Base-by-base conservation (phyloP, 2,888 invertebrate species). In the Anticlea derivata region DNA sequence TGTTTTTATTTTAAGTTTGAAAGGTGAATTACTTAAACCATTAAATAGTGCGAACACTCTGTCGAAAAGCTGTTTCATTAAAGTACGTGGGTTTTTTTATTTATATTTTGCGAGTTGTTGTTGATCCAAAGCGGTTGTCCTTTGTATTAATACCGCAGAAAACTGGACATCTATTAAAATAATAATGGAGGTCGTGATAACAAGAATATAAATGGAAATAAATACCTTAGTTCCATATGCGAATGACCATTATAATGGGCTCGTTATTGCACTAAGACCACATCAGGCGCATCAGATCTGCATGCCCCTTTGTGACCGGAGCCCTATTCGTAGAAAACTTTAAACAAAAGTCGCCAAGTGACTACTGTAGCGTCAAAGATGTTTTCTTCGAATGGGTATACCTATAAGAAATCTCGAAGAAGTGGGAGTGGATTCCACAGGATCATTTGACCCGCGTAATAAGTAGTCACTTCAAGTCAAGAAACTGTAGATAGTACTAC, bases 231-330 rank as follows among this genome's bases (percentile, higher is more conserved):
- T 62, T 68, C 65, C 62, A 64, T 63, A 58, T 57, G 65, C 61
- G 57, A 61, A 71, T 74, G 68, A 64, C 63, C 66, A 73, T 74
- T 71, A 56, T 64, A 71, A 74, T 74, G 60, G 46, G 61, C 64
- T 73, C 55, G 66, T 70, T 72, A 70, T 66, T 60, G 67, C 50
- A 55, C 63, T 43, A 61, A 65, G 63, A 61, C 61, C 17, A 27
- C 34, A 34, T 40, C 29, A 30, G 27, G 11, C 53, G 61, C 61
- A 64, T 66, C 60, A 66, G 50, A 77, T 78, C 68, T 75, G 66
- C 71, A 77, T 75, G 66, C 66, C 38, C 33, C 33, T 20, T 11
- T 7, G 22, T 20, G 10, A 34, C 34, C 7, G 10, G 20, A 34
- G 22, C 7, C 34, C 34, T 6, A 13, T 17, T 12, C 17, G 1